Percentiles rank a stretch among this genome's conserved stretches.
Evolutionary conservation across 2,888 invertebrate genomes (phyloP).

Genomic region (Drosophila quasianomalipes): DNA sequence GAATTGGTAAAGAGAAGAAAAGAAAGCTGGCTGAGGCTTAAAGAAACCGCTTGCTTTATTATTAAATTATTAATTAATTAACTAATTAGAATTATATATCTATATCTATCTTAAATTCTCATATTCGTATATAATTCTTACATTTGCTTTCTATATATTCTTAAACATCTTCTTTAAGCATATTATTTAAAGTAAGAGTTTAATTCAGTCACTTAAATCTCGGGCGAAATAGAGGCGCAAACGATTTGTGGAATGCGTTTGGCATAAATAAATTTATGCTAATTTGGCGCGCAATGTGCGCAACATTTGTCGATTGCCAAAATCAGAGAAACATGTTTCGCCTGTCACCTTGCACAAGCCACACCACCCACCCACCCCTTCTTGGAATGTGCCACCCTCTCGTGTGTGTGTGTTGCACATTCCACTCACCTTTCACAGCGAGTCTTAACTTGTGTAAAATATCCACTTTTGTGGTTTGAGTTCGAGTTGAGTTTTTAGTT

Average conservation of each 20-base stretch:
- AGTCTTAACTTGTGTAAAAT: constrained; percentile 51
- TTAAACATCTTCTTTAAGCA: not conserved
- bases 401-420: not conserved
- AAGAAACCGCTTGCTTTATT: not conserved
- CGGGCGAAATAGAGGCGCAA: not conserved
- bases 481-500: constrained; percentile 34
- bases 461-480: constrained; percentile 46
- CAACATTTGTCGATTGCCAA: constrained; percentile 75
- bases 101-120: not conserved
- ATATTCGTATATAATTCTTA: not conserved
- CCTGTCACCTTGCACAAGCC: constrained; percentile 4
- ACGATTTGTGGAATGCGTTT: constrained; percentile 9
- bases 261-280: constrained; percentile 54
- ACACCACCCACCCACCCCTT: not conserved
- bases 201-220: not conserved
- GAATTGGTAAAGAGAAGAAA: not conserved
- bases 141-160: not conserved
- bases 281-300: constrained; percentile 55
- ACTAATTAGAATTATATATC: too few relatives aligned
- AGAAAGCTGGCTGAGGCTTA: not conserved
- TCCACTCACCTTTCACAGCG: constrained; percentile 20
- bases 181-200: too few relatives aligned
- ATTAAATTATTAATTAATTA: too few relatives aligned
- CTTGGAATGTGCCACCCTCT: not conserved
- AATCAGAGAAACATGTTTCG: constrained; percentile 66